These are phyloP conservation scores for Corythornis leucogaster DNA, from an alignment of 2,797 vertebrate species.

Conservation along the genomic window DNA sequence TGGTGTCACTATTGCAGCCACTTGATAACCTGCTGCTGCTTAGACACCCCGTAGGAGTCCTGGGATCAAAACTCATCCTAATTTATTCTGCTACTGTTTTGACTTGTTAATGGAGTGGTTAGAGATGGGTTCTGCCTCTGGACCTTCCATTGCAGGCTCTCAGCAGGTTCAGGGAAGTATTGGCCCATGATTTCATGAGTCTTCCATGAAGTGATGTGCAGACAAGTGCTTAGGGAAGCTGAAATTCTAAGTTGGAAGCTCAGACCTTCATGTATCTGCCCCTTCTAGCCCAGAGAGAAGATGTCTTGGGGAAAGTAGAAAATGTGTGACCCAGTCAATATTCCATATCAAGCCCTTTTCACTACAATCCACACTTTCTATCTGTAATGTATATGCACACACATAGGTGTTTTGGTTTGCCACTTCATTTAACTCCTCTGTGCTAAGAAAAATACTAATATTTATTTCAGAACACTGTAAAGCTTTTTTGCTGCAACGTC, in stretches of 20 bases:
- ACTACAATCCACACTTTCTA: background rate
- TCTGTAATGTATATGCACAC: slow-evolving; percentile 35
- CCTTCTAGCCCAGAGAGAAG: background rate
- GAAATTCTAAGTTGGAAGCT: background rate
- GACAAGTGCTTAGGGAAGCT: background rate
- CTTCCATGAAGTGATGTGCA: background rate
- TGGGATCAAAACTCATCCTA: background rate
- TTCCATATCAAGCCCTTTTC: background rate
- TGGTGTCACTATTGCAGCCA: background rate
- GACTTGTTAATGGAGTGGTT: background rate
- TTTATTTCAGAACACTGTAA: slow-evolving; percentile 64
- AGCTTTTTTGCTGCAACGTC: slow-evolving; percentile 54
- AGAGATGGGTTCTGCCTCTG: background rate
- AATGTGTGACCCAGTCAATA: background rate
- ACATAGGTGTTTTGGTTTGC: slow-evolving; percentile 19
- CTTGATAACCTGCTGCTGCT: background rate
- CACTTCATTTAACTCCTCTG: slow-evolving; percentile 60
- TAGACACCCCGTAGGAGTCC: background rate
- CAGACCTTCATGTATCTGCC: background rate
- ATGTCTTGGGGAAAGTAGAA: background rate
- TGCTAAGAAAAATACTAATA: slow-evolving; percentile 56
- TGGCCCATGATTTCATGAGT: background rate
- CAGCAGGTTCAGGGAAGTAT: background rate
- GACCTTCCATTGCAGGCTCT: background rate
- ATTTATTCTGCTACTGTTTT: background rate